phyloP scores from a whole-genome alignment of 37 sponge, comb jelly and placozoan genomes.

The Aplysina aerophoba region DNA sequence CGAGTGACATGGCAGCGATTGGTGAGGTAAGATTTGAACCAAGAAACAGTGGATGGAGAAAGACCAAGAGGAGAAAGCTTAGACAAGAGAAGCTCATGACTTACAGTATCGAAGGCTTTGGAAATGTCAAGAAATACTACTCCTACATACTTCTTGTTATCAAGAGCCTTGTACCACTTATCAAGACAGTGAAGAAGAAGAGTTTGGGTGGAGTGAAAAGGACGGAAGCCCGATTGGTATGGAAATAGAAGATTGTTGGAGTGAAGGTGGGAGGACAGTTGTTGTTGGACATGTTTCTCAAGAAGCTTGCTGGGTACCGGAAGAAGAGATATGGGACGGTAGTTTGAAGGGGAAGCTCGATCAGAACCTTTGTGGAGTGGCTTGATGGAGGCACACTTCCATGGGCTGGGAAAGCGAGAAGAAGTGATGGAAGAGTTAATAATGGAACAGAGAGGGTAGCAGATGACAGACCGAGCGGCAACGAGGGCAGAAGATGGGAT shows the following conservation, averaged over 20 bases:
- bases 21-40: constrained; percentile 1
- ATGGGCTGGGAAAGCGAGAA: background rate
- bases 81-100: background rate
- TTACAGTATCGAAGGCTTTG: constrained; percentile 8
- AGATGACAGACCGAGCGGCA: background rate
- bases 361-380: constrained; percentile 21
- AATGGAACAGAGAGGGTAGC: constrained; percentile 1
- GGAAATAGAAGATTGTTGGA: constrained; percentile 3
- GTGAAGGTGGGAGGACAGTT: constrained; percentile 12
- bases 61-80: constrained; percentile 22
- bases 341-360: background rate
- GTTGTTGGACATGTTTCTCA: background rate
- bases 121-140: constrained; percentile 20
- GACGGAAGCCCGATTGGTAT: background rate
- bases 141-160: background rate
- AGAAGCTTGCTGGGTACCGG: background rate
- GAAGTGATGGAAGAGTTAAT: too few species aligned
- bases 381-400: constrained; percentile 10
- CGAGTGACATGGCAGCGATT: background rate
- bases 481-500: background rate
- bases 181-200: constrained; percentile 20
- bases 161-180: constrained; percentile 19
- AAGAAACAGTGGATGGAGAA: constrained; percentile 2
- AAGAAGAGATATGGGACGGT: constrained; percentile 18
- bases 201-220: constrained; percentile 8